Conservation (phyloP, 1,140 invertebrate genomes). For the Arion vulgaris region DNA sequence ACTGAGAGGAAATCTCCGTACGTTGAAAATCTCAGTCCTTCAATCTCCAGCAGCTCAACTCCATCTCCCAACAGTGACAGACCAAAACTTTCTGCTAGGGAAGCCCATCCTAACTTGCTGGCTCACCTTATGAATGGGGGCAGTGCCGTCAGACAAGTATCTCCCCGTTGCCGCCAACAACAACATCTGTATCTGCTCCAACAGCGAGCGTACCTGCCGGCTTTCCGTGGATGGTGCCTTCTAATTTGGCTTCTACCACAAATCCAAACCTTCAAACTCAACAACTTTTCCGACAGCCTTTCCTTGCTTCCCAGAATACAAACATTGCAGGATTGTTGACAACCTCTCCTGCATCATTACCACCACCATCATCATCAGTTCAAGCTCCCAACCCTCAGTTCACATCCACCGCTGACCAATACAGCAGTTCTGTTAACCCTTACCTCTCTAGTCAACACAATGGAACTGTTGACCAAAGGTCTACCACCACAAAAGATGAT, state of each 20-base stretch:
- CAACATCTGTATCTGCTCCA: background rate
- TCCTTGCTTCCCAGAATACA: background rate
- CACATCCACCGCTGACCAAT: background rate
- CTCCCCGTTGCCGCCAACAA: background rate
- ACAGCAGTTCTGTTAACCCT: background rate
- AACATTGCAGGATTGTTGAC: background rate
- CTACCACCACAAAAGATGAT: conserved; percentile 46
- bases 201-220: background rate
- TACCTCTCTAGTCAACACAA: background rate
- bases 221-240: background rate
- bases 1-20: background rate
- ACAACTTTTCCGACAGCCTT: conserved; percentile 10
- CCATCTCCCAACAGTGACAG: conserved; percentile 34
- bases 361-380: background rate
- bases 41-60: conserved; percentile 8
- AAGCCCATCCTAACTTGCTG: conserved; percentile 65
- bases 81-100: conserved; percentile 57
- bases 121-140: conserved; percentile 57
- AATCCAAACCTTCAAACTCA: background rate
- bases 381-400: conserved; percentile 5
- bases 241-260: background rate
- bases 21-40: background rate
- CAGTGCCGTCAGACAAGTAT: background rate
- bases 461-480: background rate
- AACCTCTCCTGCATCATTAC: background rate